Percentiles rank a stretch among this genome's conserved stretches.
Evolutionary conservation across 2,113 vertebrate genomes (phyloP).

Genomic region (Bothrops jararaca): DNA sequence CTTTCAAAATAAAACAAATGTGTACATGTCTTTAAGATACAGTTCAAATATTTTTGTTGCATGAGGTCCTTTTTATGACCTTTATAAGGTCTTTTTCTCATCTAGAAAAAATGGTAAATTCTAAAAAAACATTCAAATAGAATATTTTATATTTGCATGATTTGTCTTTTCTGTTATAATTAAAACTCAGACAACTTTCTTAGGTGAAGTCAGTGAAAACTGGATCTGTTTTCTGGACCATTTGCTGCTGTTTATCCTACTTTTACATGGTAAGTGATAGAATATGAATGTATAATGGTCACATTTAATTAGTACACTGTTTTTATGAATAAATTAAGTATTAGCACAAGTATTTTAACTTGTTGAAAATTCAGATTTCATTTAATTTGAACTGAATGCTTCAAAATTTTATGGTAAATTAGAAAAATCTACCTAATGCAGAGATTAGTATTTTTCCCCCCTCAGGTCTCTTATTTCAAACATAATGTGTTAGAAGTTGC

Average conservation of each 20-base stretch:
- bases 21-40: neutral
- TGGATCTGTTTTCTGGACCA: slow-evolving; percentile 94
- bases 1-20: neutral
- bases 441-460: neutral
- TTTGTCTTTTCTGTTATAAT: slow-evolving; percentile 1
- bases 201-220: slow-evolving; percentile 98
- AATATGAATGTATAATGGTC: neutral
- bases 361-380: neutral
- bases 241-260: slow-evolving; percentile 94
- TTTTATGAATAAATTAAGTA: neutral
- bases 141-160: neutral
- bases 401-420: neutral
- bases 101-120: neutral
- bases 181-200: slow-evolving; percentile 33
- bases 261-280: slow-evolving; percentile 90
- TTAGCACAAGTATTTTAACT: neutral
- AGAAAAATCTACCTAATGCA: neutral
- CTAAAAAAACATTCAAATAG: neutral
- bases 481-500: neutral
- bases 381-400: neutral
- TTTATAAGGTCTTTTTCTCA: neutral
- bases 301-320: neutral
- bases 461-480: neutral
- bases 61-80: neutral
- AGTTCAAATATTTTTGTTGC: neutral